Evolutionary conservation across 1,140 invertebrate genomes (phyloP), one percentile per base, ranked within the genome.

Genomic region (Solenopsis invicta): DNA sequence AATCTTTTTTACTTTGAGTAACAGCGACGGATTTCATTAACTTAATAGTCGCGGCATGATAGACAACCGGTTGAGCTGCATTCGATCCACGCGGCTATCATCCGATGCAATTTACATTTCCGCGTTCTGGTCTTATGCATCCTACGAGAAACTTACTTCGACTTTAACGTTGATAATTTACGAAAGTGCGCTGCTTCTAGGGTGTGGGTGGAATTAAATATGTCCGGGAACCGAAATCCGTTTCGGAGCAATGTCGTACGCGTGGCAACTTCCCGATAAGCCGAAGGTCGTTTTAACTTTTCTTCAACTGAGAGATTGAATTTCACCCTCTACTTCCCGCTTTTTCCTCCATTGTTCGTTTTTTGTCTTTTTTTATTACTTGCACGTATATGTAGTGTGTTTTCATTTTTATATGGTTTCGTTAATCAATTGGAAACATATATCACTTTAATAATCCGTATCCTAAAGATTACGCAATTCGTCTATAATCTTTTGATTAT

Each of bases 241-340:
- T 90, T 90, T 90, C 86, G 78, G 61, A 52, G 78, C 48, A 76
- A 54, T 72, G 77, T 80, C 77, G 85, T 76, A 78, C 88, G 59
- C 78, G 78, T 62, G 72, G 67, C 61, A 90, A 87, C 87, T 91
- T 89, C 34, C 85, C 89, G 87, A 89, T 91, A 91, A 90, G 87
- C 90, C 86, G 89, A 85, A 89, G 84, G 81, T 76, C 82, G 87
- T 88, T 90, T 90, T 85, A 90, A 90, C 89, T 91, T 88, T 87
- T 91, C 89, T 89, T 90, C 84, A 91, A 89, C 90, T 78, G 80
- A 72, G 76, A 91, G 88, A 91, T 91, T 90, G 84, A 91, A 90
- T 90, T 91, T 90, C 77, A 56, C 13, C 50, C 34, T 62, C 21
- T 64, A 29, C 29, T 16, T 41, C 5, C 4, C 16, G 0, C 13